Base-by-base conservation (phyloP, 2,797 vertebrate species). In the Chloroceryle inda region DNA sequence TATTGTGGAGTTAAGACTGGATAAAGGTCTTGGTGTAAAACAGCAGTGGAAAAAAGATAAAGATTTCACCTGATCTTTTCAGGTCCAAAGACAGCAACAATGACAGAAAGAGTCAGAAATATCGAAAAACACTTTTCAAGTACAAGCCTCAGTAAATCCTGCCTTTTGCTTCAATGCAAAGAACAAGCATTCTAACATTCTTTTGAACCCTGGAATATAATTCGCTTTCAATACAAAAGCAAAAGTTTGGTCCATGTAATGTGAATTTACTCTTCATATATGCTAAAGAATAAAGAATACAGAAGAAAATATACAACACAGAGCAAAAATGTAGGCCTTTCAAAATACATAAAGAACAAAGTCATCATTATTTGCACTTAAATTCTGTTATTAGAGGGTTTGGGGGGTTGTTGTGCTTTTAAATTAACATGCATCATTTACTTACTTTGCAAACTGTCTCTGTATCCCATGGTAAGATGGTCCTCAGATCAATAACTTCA, bases 401-500 rank as follows among this genome's bases (percentile, higher is more conserved):
- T 75, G 62, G 27, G 31, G 1, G 4, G 13, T 87, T 62, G 16
- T 15, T 82, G 2, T 31, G 6, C 2, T 91, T 88, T 68, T 33
- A 67, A 61, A 76, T 37, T 58, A 73, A 49, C 1, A 20, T 13
- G 8, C 5, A 74, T 38, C 5, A 59, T 53, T 66, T 87, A 47
- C 45, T 95, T 98, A 99, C 99, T 99, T 99, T 99, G 95, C 99
- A 99, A 95, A 99, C 49, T 0, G 99, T 99, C 79, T 99, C 99
- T 29, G 88, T 53, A 96, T 99, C 99, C 99, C 99, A 99, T 47
- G 99, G 99, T 81, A 99, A 96, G 97, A 99, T 99, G 27, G 99
- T 99, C 96, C 98, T 99, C 44, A 99, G 97, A 95, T 99, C 99
- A 37, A 99, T 99, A 90, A 99, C 94, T 97, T 99, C 99, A 93